Percentiles rank a stretch among this genome's conserved stretches.
These are phyloP conservation scores for Cavia aperea DNA, from an alignment of 2,113 vertebrate genomes.

Conservation along the genomic window DNA sequence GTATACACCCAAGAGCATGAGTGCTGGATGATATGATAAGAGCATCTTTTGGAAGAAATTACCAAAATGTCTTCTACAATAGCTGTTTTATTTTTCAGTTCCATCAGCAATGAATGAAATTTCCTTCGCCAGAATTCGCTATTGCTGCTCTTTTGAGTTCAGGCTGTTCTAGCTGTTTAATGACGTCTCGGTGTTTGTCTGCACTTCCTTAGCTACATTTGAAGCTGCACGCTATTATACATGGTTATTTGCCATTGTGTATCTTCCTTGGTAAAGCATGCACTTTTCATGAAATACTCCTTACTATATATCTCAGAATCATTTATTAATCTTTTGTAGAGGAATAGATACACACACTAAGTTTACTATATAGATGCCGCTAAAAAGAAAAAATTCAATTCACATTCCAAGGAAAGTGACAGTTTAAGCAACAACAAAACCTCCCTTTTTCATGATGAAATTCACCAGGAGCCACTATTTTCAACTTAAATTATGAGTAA, in stretches of 20 bases:
- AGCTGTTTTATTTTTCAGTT: neutral
- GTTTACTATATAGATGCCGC: neutral
- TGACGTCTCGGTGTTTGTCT: neutral
- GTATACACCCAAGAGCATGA: neutral
- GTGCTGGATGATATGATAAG: neutral
- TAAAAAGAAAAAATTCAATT: neutral
- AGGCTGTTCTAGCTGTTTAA: neutral
- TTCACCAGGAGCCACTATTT: neutral
- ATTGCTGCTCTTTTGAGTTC: neutral
- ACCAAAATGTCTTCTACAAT: neutral
- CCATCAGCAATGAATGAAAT: neutral
- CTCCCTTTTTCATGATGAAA: neutral
- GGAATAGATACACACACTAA: neutral
- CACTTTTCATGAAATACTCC: neutral
- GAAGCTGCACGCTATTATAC: neutral
- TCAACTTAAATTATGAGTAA: neutral
- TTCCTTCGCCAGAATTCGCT: neutral
- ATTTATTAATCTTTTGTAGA: conserved; percentile 26
- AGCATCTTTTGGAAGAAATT: neutral
- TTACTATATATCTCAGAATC: neutral
- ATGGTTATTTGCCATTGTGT: neutral
- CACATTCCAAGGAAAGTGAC: neutral
- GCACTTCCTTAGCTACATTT: neutral
- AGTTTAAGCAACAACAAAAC: neutral
- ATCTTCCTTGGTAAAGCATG: neutral